A percentile compares a stretch with the other conserved stretches of the same genome.
Conservation (phyloP, 2,113 vertebrate species). For the Crotalus viridis region DNA sequence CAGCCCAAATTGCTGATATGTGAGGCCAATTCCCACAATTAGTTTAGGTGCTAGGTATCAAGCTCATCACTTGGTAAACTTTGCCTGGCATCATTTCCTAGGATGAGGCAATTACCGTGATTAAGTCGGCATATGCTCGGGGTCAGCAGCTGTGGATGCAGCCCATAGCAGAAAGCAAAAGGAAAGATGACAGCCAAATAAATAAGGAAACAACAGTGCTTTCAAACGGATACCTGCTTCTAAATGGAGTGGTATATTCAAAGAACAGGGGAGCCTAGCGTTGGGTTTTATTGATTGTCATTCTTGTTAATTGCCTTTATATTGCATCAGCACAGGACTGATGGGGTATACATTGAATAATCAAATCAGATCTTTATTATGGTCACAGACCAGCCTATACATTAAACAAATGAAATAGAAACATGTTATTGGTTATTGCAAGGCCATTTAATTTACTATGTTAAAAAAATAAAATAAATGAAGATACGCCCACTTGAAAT, state of each 20-base stretch:
- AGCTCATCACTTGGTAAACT: constrained; percentile 38
- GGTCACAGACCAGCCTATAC: not conserved
- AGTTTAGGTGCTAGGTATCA: constrained; percentile 33
- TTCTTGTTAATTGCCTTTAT: not conserved
- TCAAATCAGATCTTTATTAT: not conserved
- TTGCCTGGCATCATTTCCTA: constrained; percentile 31
- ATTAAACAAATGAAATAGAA: not conserved
- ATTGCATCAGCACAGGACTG: not conserved
- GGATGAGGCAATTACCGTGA: constrained; percentile 35
- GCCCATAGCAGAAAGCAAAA: constrained; percentile 22
- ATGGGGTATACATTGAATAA: not conserved
- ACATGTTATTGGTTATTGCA: not conserved
- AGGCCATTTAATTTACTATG: not conserved
- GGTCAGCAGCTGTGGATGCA: constrained; percentile 33
- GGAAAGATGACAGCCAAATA: not conserved
- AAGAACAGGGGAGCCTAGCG: not conserved
- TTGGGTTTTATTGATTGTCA: not conserved
- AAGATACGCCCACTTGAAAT: not conserved
- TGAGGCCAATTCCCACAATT: constrained; percentile 36
- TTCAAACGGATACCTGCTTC: not conserved
- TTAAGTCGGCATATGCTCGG: constrained; percentile 32
- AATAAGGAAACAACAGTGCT: not conserved
- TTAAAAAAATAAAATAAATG: not conserved
- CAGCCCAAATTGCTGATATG: constrained; percentile 17
- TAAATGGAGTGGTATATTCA: not conserved